Evolutionary conservation across 2,797 vertebrate species (phyloP).

Genomic region (Catharus ustulatus): DNA sequence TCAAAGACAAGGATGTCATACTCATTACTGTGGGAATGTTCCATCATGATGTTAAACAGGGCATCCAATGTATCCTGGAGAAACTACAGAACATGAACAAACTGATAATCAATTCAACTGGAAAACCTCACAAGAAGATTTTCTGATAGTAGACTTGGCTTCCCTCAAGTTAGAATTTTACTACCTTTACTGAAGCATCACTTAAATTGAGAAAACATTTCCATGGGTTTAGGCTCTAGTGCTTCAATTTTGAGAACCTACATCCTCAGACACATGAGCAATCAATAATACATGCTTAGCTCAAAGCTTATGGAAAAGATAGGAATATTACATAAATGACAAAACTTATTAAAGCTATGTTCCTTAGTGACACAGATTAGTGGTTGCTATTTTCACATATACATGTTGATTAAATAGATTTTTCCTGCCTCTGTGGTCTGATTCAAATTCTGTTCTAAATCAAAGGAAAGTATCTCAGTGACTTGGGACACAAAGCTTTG

Average conservation of each 20-base stretch:
- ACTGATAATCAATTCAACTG: background rate
- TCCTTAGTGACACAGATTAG: background rate
- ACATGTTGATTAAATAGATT: background rate
- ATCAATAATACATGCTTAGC: background rate
- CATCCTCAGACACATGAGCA: background rate
- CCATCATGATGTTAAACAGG: slow-evolving; percentile 99
- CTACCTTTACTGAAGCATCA: background rate
- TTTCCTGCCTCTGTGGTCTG: background rate
- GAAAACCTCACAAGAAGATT: background rate
- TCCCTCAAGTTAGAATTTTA: background rate
- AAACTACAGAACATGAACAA: slow-evolving; percentile 78
- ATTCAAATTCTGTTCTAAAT: background rate
- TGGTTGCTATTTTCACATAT: background rate
- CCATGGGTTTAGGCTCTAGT: background rate
- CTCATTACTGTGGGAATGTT: slow-evolving; percentile 90
- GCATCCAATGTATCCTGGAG: slow-evolving; percentile 97
- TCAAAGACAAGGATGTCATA: slow-evolving; percentile 98
- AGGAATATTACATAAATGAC: background rate
- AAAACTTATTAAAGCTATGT: background rate
- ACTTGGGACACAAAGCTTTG: background rate
- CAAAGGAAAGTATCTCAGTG: background rate
- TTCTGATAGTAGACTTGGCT: background rate
- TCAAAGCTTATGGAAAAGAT: background rate
- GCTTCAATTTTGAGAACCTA: background rate
- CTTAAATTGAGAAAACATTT: background rate